Base-by-base conservation (phyloP, 2,113 vertebrate genomes). In the Rattus rattus region DNA sequence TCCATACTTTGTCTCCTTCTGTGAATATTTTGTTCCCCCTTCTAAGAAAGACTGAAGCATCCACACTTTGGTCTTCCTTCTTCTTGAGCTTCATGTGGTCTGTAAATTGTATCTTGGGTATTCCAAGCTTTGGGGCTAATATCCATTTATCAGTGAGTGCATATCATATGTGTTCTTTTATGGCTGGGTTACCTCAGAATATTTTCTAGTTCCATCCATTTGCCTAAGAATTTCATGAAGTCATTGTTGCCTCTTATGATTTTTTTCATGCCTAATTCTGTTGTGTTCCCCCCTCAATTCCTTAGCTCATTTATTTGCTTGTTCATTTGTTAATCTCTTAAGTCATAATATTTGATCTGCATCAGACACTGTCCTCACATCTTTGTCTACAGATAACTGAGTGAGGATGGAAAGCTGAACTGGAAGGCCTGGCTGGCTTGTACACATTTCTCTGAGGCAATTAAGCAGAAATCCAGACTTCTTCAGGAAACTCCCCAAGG, bases 401-500 rank as follows among this genome's bases (percentile, higher is more conserved):
- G 2, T 87, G 10, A 63, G 36, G 90, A 28, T 70, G 49, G 69
- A 92, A 90, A 92, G 39, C 22, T 87, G 28, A 61, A 63, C 52
- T 76, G 0, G 61, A 95, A 79, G n/a, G 26, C 10, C 26, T 84
- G 39, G 10, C 33, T 87, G 20, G 33, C 61, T 88, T 77, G 47
- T 56, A n/a, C 33, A 88, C 6, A 56, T 67, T 94, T 65, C 69
- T 89, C 39, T 43, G 52, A 22, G 2, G 24, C 28, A 84, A 95
- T 83, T 84, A 88, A 88, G 73, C 63, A 90, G 36, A 96, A 96
- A 90, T 92, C 7, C 72, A 61, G 33, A 69, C 20, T 87, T 86
- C 72, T 69, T 94, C 79, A 86, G 28, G 67, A 81, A 92, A 92
- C 16, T 77, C 61, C 22, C 36, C 39, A 80, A 56, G 75, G 72